phyloP scores from a whole-genome alignment of 2,888 invertebrate species.

The Tiphia femorata region DNA sequence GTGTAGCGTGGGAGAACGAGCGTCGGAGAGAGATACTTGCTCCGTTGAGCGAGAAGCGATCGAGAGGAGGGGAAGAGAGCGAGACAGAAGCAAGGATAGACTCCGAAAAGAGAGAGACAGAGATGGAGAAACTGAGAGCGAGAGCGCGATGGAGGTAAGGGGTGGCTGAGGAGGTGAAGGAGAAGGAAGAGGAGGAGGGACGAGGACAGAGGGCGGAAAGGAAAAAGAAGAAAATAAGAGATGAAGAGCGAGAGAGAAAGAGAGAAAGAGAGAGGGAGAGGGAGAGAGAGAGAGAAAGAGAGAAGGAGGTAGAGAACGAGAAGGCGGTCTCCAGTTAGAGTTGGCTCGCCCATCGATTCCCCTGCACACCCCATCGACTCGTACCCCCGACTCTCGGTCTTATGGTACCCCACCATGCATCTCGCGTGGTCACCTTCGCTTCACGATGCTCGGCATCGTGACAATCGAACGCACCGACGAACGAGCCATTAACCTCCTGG shows the following conservation, averaged over 20 bases:
- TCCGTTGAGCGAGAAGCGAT: neutral
- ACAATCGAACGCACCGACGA: conserved; percentile 1
- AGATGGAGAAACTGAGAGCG: too few relatives aligned
- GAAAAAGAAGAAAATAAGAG: conserved; percentile 15
- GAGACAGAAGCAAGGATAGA: conserved; percentile 41
- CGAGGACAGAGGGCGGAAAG: conserved; percentile 25
- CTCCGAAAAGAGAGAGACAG: too few relatives aligned
- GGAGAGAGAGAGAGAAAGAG: conserved; percentile 31
- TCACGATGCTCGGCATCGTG: conserved; percentile 5
- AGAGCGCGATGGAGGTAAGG: too few relatives aligned
- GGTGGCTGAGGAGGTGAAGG: too few relatives aligned
- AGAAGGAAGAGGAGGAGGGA: conserved; percentile 32
- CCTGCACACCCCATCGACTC: conserved; percentile 39
- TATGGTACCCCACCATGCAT: conserved; percentile 37
- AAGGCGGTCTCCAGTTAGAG: conserved; percentile 64
- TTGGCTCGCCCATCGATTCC: conserved; percentile 63
- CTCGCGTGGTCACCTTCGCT: conserved; percentile 33
- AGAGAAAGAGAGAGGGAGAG: conserved; percentile 33
- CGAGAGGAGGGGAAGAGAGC: conserved; percentile 26
- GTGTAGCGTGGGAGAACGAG: conserved; percentile 64
- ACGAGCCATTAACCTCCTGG: too few relatives aligned
- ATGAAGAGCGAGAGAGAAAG: conserved; percentile 34
- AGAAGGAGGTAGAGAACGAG: conserved; percentile 50
- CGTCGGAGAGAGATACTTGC: conserved; percentile 20
- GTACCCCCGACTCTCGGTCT: conserved; percentile 18